A percentile compares a stretch with the other conserved stretches of the same genome.
Conservation (phyloP, 2,113 vertebrate species). For the Leucosticte australis region DNA sequence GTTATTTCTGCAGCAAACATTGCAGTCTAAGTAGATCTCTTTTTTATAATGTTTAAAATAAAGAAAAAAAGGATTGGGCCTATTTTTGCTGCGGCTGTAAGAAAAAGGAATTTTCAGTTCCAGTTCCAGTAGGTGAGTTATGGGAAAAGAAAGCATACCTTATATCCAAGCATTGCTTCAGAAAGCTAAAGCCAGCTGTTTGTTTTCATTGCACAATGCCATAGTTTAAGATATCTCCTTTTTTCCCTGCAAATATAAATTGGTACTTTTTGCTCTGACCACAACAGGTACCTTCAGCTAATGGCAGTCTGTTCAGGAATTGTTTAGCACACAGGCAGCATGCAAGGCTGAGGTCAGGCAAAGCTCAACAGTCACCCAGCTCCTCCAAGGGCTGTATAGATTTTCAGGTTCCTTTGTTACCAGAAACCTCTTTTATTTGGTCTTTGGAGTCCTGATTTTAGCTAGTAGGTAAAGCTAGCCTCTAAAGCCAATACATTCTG, state of each 20-base stretch:
- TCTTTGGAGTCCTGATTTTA: neutral
- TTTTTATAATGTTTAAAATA: neutral
- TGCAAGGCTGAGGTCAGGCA: neutral
- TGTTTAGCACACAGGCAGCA: neutral
- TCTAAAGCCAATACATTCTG: neutral
- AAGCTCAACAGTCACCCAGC: neutral
- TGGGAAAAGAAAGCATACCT: neutral
- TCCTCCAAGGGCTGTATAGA: fast-evolving
- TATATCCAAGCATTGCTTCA: neutral
- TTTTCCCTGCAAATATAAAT: neutral
- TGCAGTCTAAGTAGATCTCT: neutral
- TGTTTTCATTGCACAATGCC: neutral
- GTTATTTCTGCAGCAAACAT: neutral
- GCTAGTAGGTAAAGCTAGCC: neutral
- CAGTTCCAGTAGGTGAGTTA: neutral
- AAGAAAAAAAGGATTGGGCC: no score
- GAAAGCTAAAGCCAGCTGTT: neutral
- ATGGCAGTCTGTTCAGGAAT: neutral
- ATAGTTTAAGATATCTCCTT: neutral
- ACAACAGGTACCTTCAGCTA: neutral
- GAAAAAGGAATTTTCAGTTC: neutral
- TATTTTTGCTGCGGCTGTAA: neutral
- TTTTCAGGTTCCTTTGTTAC: neutral
- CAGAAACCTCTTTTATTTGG: neutral
- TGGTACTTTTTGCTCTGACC: neutral